phyloP scores from a whole-genome alignment of 2,888 invertebrate species.

The Odontocolon sp. region DNA sequence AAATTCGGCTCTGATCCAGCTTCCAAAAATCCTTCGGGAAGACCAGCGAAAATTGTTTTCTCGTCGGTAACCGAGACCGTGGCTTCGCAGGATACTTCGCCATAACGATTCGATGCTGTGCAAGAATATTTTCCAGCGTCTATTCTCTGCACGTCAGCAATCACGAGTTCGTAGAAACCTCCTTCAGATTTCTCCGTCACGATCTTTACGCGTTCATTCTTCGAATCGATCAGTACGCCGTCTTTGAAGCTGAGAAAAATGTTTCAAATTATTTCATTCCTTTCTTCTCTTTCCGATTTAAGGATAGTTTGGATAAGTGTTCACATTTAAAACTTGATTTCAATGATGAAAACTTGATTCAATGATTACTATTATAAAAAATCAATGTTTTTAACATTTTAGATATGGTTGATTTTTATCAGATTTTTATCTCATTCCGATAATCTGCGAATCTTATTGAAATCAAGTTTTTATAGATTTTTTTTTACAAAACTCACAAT shows the following conservation, averaged over 20 bases:
- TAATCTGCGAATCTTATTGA: too few species aligned
- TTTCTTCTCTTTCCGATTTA: constrained; percentile 4
- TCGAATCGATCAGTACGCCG: constrained; percentile 86
- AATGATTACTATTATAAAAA: too few species aligned
- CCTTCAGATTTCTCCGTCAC: constrained; percentile 88
- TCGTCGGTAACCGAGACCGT: constrained; percentile 91
- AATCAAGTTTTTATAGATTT: background rate
- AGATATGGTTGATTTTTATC: too few species aligned
- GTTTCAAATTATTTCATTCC: background rate
- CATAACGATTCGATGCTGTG: constrained; percentile 90
- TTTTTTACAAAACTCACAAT: constrained; percentile 87
- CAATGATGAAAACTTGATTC: background rate
- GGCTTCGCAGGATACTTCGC: constrained; percentile 89
- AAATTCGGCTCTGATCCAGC: constrained; percentile 90
- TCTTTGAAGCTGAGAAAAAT: constrained; percentile 88
- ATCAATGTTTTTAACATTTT: too few species aligned
- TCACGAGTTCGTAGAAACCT: constrained; percentile 94
- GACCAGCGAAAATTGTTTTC: constrained; percentile 90
- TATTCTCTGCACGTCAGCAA: constrained; percentile 88
- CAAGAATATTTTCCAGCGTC: constrained; percentile 95
- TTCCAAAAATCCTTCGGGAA: constrained; percentile 85
- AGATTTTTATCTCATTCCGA: too few species aligned
- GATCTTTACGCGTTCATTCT: constrained; percentile 86
- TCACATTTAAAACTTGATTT: background rate
- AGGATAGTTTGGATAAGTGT: background rate